phyloP scores from a whole-genome alignment of 1,140 invertebrate species.

The Leguminivora glycinivorella region DNA sequence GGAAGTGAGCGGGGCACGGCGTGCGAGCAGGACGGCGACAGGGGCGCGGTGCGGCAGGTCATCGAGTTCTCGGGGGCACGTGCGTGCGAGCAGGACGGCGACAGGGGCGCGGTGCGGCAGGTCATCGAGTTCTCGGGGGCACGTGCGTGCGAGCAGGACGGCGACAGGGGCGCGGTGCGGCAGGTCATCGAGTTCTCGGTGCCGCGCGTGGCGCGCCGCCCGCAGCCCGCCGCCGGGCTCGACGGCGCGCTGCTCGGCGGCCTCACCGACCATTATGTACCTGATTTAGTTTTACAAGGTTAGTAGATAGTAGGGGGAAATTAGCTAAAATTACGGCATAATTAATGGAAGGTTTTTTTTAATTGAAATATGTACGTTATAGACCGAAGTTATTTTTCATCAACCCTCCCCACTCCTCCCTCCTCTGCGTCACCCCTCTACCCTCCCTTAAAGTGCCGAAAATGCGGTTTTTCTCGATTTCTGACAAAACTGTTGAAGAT shows the following conservation, averaged over 20 bases:
- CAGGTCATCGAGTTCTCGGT: conserved; percentile 82
- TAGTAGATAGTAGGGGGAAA: conserved; percentile 32
- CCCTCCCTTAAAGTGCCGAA: too few relatives aligned
- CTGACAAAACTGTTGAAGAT: too few relatives aligned
- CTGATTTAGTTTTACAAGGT: conserved; percentile 82
- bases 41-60: conserved; percentile 69
- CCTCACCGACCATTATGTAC: conserved; percentile 85
- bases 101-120: conserved; percentile 62
- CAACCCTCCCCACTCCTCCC: too few relatives aligned
- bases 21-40: conserved; percentile 65
- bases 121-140: conserved; percentile 83
- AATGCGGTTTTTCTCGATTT: too few relatives aligned
- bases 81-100: too few relatives aligned
- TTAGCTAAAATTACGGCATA: too few relatives aligned
- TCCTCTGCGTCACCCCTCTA: too few relatives aligned
- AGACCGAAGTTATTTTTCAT: too few relatives aligned
- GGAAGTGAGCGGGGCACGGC: conserved; percentile 36
- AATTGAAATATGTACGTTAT: too few relatives aligned
- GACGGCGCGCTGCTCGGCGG: conserved; percentile 81
- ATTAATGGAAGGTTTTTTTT: too few relatives aligned
- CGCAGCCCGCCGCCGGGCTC: conserved; percentile 44
- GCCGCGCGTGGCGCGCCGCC: conserved; percentile 58
- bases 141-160: too few relatives aligned
- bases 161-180: conserved; percentile 60
- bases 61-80: conserved; percentile 82